Conservation (phyloP, 2,888 invertebrate species). For the Griposia aprilina region DNA sequence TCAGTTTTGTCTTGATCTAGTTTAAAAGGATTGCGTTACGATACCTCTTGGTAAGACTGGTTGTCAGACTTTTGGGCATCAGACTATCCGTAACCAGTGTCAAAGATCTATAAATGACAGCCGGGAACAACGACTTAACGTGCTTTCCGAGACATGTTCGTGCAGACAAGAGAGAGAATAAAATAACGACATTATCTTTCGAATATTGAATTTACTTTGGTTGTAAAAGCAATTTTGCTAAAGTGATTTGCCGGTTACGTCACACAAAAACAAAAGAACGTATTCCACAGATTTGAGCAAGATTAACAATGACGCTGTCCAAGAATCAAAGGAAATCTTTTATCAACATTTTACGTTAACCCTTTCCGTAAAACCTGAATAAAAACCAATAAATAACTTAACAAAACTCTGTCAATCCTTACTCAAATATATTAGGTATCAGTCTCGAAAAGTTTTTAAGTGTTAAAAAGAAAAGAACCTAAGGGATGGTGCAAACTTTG, state of each 20-base stretch:
- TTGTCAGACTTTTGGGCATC: neutral
- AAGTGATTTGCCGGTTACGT: neutral
- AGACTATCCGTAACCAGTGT: neutral
- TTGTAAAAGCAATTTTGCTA: neutral
- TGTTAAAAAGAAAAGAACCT: conserved; percentile 67
- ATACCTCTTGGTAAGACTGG: neutral
- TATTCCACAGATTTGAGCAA: neutral
- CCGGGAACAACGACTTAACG: neutral
- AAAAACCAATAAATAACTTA: conserved; percentile 46
- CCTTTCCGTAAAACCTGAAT: conserved; percentile 18
- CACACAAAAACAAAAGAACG: conserved; percentile 21
- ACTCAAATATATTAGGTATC: conserved; percentile 49
- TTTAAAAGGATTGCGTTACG: neutral
- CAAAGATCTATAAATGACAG: neutral
- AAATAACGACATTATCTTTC: neutral
- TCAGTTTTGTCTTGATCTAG: neutral
- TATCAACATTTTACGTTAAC: conserved; percentile 40
- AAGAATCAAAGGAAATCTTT: conserved; percentile 12
- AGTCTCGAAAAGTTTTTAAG: conserved; percentile 63
- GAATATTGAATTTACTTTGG: neutral
- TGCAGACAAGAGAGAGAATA: neutral
- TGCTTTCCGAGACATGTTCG: neutral
- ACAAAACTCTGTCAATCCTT: conserved; percentile 54
- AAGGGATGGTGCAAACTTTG: conserved; percentile 72
- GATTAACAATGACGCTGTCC: conserved; percentile 4